Percentiles rank a stretch among this genome's conserved stretches.
phyloP scores from a whole-genome alignment of 2,888 invertebrate species.

The Lasiommata megera region DNA sequence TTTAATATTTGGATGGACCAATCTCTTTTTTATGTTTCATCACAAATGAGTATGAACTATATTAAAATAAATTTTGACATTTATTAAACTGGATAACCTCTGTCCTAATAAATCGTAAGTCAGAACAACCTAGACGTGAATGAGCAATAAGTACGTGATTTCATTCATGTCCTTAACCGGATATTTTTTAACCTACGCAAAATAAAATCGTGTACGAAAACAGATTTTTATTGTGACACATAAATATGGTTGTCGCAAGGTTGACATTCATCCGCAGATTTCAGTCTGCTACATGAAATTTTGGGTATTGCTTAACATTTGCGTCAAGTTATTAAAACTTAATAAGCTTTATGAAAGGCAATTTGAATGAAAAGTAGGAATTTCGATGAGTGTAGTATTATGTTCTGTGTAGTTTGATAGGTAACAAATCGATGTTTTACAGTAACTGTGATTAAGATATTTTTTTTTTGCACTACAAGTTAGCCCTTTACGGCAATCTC shows the following conservation, averaged over 20 bases:
- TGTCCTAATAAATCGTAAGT: background rate
- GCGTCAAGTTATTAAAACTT: background rate
- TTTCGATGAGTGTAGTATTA: too few relatives aligned
- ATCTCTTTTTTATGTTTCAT: too few relatives aligned
- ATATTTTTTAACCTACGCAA: slow-evolving; percentile 1
- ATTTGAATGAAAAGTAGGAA: too few relatives aligned
- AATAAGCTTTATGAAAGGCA: background rate
- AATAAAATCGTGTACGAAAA: background rate
- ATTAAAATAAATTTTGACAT: too few relatives aligned
- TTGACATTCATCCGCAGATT: background rate
- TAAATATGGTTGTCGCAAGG: slow-evolving; percentile 1
- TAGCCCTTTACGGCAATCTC: too few relatives aligned
- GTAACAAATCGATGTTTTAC: too few relatives aligned
- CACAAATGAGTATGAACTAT: too few relatives aligned
- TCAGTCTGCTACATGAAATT: background rate
- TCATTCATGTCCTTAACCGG: slow-evolving; percentile 7
- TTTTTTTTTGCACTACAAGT: too few relatives aligned
- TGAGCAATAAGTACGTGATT: background rate
- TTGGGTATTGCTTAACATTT: background rate
- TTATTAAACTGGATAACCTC: background rate
- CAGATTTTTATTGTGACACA: background rate
- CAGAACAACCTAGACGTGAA: background rate
- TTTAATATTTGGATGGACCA: too few relatives aligned
- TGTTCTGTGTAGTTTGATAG: too few relatives aligned
- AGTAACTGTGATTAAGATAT: too few relatives aligned